A percentile compares a stretch with the other conserved stretches of the same genome.
phyloP scores from a whole-genome alignment of 2,888 invertebrate species.

The Tetanocera ferruginea region DNA sequence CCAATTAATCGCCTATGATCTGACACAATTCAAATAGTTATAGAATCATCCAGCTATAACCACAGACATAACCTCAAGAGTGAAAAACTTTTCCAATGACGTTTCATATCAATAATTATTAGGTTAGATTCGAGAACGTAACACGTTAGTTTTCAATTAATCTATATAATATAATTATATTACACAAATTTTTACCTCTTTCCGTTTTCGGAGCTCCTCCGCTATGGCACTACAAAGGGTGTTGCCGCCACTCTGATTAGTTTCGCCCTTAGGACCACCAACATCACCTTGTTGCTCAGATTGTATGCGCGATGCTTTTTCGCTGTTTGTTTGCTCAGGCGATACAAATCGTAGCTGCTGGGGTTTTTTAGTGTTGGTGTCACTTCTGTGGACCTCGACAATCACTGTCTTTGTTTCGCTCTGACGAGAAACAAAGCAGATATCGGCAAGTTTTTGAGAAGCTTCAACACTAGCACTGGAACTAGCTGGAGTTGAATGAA shows the following conservation, averaged over 20 bases:
- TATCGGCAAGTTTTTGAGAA: constrained; percentile 64
- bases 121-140: no score
- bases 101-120: no score
- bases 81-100: no score
- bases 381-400: constrained; percentile 81
- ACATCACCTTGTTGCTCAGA: constrained; percentile 43
- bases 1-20: no score
- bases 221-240: constrained; percentile 78
- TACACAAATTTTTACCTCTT: constrained; percentile 72
- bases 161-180: no score
- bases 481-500: not conserved
- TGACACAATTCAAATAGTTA: no score
- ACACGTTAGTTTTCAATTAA: no score
- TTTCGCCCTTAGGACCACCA: constrained; percentile 22
- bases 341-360: constrained; percentile 8
- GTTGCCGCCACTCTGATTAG: constrained; percentile 51
- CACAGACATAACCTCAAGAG: no score
- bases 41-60: no score
- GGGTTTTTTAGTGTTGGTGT: constrained; percentile 48
- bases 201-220: constrained; percentile 78
- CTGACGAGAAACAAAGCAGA: constrained; percentile 70
- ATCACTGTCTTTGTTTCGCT: constrained; percentile 77
- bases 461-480: not conserved
- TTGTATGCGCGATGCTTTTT: not conserved
- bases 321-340: not conserved